Evolutionary conservation across 2,113 vertebrate genomes (phyloP), one percentile per base, ranked within the genome.

Genomic region (Corvus cornix): DNA sequence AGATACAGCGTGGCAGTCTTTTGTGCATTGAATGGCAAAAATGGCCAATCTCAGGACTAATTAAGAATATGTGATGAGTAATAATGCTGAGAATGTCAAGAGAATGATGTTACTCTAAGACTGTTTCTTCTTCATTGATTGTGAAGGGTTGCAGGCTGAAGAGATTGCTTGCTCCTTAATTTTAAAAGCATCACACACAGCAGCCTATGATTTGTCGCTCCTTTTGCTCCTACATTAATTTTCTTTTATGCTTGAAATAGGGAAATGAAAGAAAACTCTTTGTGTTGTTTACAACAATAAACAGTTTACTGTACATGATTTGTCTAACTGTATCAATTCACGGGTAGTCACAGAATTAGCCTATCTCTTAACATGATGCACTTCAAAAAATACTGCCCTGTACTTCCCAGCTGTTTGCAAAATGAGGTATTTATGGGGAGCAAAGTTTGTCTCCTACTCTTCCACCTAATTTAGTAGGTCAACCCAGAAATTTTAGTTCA

Each of bases 401-500:
- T 60, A 66, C 7, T 72, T 85, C 41, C 35, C 53, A 62, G 26
- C 7, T 88, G 58, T 90, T 76, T 83, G 37, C 31, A 80, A 83
- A 88, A 69, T 1, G 1, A 82, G 28, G 13, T 77, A 43, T 85
- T 96, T 76, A 31, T n/a, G 6, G 39, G n/a, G 83, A 94, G 31
- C 62, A 63, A 90, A 86, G 80, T 74, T 86, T 89, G 59, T 52
- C 68, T 89, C 33, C 48, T 67, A 21, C 27, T 93, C 59, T 92
- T 84, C 48, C 48, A 88, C 13, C 26, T 84, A 68, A 84, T 74
- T 78, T 59, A 77, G 68, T 55, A 90, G 72, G 73, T 86, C 63
- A 95, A 28, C 26, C 8, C 16, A 53, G 67, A 92, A 67, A 88
- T 72, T 96, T 95, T 66, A 70, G 80, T 81, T 95, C 79, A 90